Base-by-base conservation (phyloP, 2,888 invertebrate genomes). In the Rutpela maculata region DNA sequence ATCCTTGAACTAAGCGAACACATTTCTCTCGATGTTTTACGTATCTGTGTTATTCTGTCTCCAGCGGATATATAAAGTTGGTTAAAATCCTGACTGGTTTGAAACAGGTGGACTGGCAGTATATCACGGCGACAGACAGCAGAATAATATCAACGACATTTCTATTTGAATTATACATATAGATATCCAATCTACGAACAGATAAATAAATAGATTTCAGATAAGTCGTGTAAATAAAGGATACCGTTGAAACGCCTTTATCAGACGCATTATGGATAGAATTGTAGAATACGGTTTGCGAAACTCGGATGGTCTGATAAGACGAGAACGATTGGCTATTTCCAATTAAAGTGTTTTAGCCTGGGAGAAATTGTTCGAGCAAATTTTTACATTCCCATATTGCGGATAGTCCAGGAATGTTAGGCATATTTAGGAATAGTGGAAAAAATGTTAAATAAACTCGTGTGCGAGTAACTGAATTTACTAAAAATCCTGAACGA, bases 151-250 rank as follows among this genome's bases (percentile, higher is more conserved):
- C 50, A 50, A 12, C 6, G 15, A 50, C 50, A 50, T 50, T 50
- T 50, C n/a, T 50, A n/a, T 50, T 50, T 50, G 50, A 50, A 50
- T 50, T 50, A 50, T 50, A 50, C 15, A 50, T 15, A 15, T 50
- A 50, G 50, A 50, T 50, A 50, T n/a, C 50, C 50, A 50, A 50
- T 50, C n/a, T 50, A n/a, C 15, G 7, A 50, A 50, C 50, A 50
- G 15, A 50, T 50, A 50, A 50, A 50, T 50, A 50, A 50, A n/a
- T 50, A 50, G n/a, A 50, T 50, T 50, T 50, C n/a, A 50, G 50
- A 50, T 50, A 50, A 50, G n/a, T 12, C 2, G n/a, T 50, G 50
- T 50, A 50, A 50, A 50, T 50, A 50, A 50, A 50, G 50, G 15
- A 50, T 50, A 6, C n/a, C 50, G n/a, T n/a, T 43, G 43, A 43